Percentiles rank a stretch among this genome's conserved stretches.
Evolutionary conservation across 2,113 vertebrate species (phyloP).

Genomic region (Ammodytes dubius): DNA sequence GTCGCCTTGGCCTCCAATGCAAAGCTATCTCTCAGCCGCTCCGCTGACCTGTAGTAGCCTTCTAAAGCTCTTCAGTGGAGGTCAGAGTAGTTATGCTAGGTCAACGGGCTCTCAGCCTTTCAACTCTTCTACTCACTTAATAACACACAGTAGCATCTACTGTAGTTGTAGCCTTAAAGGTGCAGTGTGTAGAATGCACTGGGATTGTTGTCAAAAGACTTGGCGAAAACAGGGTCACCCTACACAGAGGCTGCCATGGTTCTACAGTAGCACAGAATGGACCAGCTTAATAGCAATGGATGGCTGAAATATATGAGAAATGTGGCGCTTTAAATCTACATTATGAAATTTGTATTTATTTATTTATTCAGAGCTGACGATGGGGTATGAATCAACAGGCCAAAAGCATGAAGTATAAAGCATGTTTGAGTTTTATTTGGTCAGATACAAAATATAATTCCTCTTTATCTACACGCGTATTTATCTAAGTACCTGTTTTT

Average conservation of each 20-base stretch:
- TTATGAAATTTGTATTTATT: slow-evolving; percentile 33
- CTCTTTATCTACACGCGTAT: slow-evolving; percentile 27
- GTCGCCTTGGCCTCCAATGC: slow-evolving; percentile 20
- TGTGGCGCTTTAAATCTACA: neutral
- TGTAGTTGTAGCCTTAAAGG: neutral
- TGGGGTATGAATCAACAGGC: slow-evolving; percentile 9
- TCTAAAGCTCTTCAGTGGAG: neutral
- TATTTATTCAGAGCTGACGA: slow-evolving; percentile 39
- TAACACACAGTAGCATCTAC: neutral
- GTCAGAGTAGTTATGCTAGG: slow-evolving; percentile 12
- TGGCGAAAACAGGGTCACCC: no score
- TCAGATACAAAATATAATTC: slow-evolving; percentile 40
- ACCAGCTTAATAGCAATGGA: neutral
- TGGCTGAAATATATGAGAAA: slow-evolving; percentile 13
- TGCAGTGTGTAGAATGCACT: no score
- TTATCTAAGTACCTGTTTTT: neutral
- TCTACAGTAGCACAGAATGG: no score
- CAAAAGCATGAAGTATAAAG: slow-evolving; percentile 21
- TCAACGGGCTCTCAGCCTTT: slow-evolving; percentile 18
- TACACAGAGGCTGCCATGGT: no score
- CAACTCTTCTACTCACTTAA: slow-evolving; percentile 1
- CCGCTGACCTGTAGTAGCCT: slow-evolving; percentile 17
- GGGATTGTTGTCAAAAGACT: no score
- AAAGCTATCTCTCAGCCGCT: slow-evolving; percentile 18
- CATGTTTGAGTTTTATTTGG: slow-evolving; percentile 23